Evolutionary conservation across 2,888 invertebrate genomes (phyloP), one percentile per base, ranked within the genome.

Genomic region (Drosophila rubida): DNA sequence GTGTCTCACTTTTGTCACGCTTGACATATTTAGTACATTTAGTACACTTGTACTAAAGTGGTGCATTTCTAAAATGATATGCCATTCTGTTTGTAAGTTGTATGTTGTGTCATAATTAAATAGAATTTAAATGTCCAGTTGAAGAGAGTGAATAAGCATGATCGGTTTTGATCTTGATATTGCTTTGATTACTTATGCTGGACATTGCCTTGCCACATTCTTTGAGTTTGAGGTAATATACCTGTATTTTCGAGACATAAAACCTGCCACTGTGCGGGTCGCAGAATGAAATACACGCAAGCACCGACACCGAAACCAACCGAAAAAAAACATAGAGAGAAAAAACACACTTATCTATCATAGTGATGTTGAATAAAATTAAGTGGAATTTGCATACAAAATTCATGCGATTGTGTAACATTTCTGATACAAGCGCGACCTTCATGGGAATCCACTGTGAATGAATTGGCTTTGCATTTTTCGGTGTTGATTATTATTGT

Each of bases 361-460:
- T 32, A 32, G 11, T 5, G 32, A 32, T 32, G 32, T 32, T 32
- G 32, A 32, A 32, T 32, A 39, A 39, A 39, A 81, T 67, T 72
- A 73, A 58, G 69, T 65, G 19, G 37, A 69, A 88, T 87, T 88
- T 79, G 87, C 69, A 69, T 69, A 58, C 48, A 22, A 65, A 72
- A 48, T 58, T 63, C 57, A 57, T 62, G 35, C 51, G 59, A 45
- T 65, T 58, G 60, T 65, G 66, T 53, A 69, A 72, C 58, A 30
- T 37, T 39, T 55, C 58, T 69, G 62, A 80, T 54, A 42, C 30
- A 46, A 30, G 14, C 14, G 30, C 84, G 88, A 88, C 87, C 88
- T 85, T 88, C 87, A 88, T 76, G 74, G 73, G 80, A 74, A 72
- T 68, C n/a, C 32, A 32, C 69, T 51, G 41, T 45, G 53, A 41